A percentile compares a stretch with the other conserved stretches of the same genome.
Evolutionary conservation across 2,113 vertebrate genomes (phyloP).

Genomic region (Herpetotheres cachinnans): DNA sequence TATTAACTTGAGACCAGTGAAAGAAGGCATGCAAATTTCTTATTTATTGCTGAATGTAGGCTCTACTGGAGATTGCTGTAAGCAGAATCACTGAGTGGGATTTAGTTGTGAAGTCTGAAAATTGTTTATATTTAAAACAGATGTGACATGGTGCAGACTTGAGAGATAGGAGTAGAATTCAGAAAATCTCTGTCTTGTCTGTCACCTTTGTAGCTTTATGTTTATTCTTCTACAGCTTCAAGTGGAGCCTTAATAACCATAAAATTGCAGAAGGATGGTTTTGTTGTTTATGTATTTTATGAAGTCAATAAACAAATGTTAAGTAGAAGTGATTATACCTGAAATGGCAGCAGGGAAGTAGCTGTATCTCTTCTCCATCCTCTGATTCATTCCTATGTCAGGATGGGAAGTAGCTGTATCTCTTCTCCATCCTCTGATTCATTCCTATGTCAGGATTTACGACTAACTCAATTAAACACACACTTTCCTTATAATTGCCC

Average conservation of each 20-base stretch:
- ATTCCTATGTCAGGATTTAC: background rate
- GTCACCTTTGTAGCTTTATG: background rate
- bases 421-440: background rate
- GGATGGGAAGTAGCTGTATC: background rate
- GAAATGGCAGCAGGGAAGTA: background rate
- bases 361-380: background rate
- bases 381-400: background rate
- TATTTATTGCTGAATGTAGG: background rate
- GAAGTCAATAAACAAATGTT: background rate
- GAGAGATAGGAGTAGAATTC: background rate
- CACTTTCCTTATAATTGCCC: background rate
- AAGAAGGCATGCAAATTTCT: background rate
- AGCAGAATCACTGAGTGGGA: background rate
- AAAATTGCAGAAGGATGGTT: background rate
- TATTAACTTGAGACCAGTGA: background rate
- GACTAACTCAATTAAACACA: background rate
- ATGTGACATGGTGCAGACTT: background rate
- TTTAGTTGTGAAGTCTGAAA: background rate
- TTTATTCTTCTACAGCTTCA: background rate
- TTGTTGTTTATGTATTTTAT: background rate
- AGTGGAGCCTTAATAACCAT: background rate
- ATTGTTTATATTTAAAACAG: background rate
- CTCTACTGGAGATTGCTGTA: background rate
- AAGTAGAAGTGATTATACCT: background rate
- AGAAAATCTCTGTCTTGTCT: background rate